Evolutionary conservation across 2,797 vertebrate genomes (phyloP).

Genomic region (Pseudochromis fuscus): DNA sequence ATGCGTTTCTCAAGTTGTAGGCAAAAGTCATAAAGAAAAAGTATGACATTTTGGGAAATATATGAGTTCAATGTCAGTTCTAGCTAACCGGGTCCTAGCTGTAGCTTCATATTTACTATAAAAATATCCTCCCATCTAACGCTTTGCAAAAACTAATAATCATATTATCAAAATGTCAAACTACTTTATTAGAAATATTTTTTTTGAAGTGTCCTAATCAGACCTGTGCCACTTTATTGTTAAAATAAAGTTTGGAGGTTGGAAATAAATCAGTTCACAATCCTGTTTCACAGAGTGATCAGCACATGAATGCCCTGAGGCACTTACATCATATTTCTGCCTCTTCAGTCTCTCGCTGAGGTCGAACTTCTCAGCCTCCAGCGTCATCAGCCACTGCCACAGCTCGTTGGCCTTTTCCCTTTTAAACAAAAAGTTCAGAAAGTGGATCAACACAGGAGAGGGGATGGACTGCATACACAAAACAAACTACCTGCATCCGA

Average conservation of each 20-base stretch:
- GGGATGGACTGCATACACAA: not conserved
- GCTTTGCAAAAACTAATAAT: not conserved
- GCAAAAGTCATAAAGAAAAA: too few relatives aligned
- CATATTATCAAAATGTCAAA: not conserved
- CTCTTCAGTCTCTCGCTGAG: constrained; percentile 81
- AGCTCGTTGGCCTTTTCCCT: constrained; percentile 84
- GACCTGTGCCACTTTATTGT: not conserved
- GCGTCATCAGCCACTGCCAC: constrained; percentile 82
- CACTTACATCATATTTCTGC: constrained; percentile 87
- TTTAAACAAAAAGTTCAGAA: constrained; percentile 29
- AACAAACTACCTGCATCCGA: constrained; percentile 14
- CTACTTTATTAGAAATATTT: not conserved
- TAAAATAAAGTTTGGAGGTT: too few relatives aligned
- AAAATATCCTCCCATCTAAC: not conserved
- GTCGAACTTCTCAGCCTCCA: constrained; percentile 86
- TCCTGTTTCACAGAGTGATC: constrained; percentile 14
- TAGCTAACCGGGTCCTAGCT: too few relatives aligned
- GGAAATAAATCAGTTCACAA: too few relatives aligned
- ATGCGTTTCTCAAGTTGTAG: too few relatives aligned
- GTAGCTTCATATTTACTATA: too few relatives aligned
- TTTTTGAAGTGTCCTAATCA: not conserved
- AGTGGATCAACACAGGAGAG: too few relatives aligned
- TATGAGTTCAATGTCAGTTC: not conserved
- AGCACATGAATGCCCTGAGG: not conserved
- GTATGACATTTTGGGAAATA: not conserved